These are phyloP conservation scores for Axis porcinus DNA, from an alignment of 2,113 vertebrate species.

Conservation along the genomic window DNA sequence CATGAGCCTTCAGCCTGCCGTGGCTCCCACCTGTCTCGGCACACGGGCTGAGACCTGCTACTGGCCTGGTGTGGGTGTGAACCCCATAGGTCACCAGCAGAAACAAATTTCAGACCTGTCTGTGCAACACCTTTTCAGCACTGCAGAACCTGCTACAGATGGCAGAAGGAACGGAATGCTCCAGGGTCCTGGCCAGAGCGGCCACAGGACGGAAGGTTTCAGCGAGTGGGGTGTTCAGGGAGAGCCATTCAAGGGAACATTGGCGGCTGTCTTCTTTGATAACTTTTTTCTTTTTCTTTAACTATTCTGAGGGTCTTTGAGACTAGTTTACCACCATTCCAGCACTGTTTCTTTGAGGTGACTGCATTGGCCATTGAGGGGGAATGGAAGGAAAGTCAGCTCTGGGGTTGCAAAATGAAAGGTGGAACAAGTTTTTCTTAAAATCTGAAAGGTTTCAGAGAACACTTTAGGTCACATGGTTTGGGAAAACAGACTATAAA, in stretches of 20 bases:
- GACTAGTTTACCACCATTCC: neutral
- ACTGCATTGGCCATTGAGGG: neutral
- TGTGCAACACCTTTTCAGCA: neutral
- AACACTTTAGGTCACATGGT: neutral
- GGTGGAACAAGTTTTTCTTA: neutral
- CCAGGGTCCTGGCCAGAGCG: accelerated
- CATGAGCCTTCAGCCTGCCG: accelerated
- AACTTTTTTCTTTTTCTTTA: neutral
- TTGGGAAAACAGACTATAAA: conserved; percentile 22
- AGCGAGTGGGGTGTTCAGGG: neutral
- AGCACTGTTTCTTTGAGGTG: neutral
- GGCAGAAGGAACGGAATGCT: neutral
- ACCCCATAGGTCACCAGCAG: neutral
- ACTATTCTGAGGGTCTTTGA: neutral
- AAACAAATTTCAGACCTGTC: neutral
- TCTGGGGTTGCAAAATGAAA: neutral
- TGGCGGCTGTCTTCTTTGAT: neutral
- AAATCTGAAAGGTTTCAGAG: conserved; percentile 5
- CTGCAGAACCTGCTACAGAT: neutral
- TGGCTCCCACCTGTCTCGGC: neutral
- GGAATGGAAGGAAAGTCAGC: neutral
- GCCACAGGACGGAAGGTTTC: neutral
- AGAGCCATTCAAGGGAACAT: neutral
- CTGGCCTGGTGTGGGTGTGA: neutral
- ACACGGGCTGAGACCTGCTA: accelerated